Evolutionary conservation across 2,888 invertebrate species (phyloP).

Genomic region (Brachycybe producta): DNA sequence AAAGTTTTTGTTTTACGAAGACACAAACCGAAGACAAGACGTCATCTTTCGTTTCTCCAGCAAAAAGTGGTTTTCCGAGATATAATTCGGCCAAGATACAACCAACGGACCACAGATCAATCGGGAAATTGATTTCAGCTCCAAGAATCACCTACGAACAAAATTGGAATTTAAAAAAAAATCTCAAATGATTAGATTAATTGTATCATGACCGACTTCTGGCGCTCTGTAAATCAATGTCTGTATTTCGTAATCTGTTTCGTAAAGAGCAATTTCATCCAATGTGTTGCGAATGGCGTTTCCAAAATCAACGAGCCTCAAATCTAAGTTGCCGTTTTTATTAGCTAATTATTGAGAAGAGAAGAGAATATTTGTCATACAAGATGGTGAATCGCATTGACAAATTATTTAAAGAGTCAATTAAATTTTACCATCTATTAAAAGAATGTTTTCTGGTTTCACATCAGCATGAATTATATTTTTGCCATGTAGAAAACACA

Average conservation of each 20-base stretch:
- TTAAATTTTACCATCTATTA: conserved; percentile 1
- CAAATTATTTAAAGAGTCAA: not conserved
- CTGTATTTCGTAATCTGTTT: conserved; percentile 18
- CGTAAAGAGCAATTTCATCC: conserved; percentile 16
- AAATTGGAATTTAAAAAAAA: not conserved
- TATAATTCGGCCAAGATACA: conserved; percentile 19
- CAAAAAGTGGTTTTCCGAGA: conserved; percentile 14
- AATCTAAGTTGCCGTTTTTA: not conserved
- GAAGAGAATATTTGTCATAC: not conserved
- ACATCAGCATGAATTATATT: conserved; percentile 19
- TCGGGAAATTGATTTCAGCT: conserved; percentile 12
- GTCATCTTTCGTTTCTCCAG: conserved; percentile 16
- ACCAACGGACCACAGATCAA: conserved; percentile 19
- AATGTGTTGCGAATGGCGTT: conserved; percentile 14
- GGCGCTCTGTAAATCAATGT: conserved; percentile 18
- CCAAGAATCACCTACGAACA: conserved; percentile 14
- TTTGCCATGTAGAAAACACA: conserved; percentile 14
- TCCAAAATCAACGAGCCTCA: conserved; percentile 17
- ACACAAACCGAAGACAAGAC: conserved; percentile 13
- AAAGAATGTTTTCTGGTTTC: conserved; percentile 18
- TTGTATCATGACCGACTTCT: conserved; percentile 11
- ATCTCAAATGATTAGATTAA: not conserved
- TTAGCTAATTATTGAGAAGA: not conserved
- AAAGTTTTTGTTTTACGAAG: not conserved
- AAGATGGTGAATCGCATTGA: not conserved